These are phyloP conservation scores for Rhagium mordax DNA, from an alignment of 2,888 invertebrate species.

Conservation along the genomic window DNA sequence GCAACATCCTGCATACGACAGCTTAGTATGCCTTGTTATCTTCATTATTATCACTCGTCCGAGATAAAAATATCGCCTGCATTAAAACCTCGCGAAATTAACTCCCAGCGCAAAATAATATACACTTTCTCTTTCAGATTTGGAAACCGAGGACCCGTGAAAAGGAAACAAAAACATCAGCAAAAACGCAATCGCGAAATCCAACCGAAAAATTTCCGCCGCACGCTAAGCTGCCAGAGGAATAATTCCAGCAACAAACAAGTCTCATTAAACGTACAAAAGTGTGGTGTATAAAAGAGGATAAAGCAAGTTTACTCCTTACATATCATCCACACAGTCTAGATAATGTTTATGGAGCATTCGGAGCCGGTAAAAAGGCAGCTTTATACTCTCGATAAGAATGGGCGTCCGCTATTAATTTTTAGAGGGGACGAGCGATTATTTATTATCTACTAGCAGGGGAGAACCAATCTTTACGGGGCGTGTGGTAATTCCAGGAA, in stretches of 20 bases:
- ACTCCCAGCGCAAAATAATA: not conserved
- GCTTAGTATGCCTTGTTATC: too few species aligned
- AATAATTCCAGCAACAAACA: conserved; percentile 17
- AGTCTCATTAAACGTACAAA: conserved; percentile 19
- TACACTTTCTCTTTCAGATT: not conserved
- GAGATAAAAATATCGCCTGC: too few species aligned
- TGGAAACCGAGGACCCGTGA: not conserved
- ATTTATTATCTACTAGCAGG: conserved; percentile 6
- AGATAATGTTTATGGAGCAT: conserved; percentile 65
- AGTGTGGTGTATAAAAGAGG: conserved; percentile 50
- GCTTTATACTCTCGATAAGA: conserved; percentile 30
- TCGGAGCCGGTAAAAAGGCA: conserved; percentile 60
- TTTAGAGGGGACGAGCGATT: conserved; percentile 16
- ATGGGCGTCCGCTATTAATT: conserved; percentile 28
- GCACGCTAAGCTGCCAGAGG: not conserved
- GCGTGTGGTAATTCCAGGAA: too few species aligned
- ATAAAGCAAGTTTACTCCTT: conserved; percentile 61
- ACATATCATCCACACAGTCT: conserved; percentile 61
- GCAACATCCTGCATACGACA: too few species aligned
- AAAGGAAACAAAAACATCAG: not conserved
- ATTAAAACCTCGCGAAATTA: not conserved
- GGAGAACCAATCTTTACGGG: too few species aligned
- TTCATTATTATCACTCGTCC: too few species aligned
- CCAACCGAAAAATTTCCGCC: not conserved
- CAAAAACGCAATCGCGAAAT: not conserved